Base-by-base conservation (phyloP, 2,113 vertebrate species). In the Theristicus caerulescens region DNA sequence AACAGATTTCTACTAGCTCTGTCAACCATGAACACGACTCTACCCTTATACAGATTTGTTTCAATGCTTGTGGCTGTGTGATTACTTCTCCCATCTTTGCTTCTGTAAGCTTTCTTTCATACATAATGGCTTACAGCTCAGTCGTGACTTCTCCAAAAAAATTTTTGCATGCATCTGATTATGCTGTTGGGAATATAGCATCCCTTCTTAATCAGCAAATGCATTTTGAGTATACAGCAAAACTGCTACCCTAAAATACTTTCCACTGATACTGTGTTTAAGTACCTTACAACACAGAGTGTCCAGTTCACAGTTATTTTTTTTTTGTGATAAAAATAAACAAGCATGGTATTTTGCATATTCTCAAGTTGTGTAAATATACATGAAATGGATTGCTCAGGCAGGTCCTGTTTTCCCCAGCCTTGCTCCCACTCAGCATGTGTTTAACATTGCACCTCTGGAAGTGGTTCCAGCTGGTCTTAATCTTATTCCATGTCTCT, bases 51-150 rank as follows among this genome's bases (percentile, higher is more conserved):
- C 52, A 65, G 66, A 82, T 94, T 64, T 86, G 44, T 92, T 89
- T 82, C 81, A n/a, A 2, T 61, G 78, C 93, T 93, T 66, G 58
- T 93, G 90, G 62, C 82, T 91, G 58, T 64, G 82, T 65, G 83
- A 95, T 97, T 97, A 61, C 92, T 44, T 84, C 73, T 89, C 61
- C 31, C 14, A 0, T 77, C 88, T 77, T 91, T 93, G 88, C 83
- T 65, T 82, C 86, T 87, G 44, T 76, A 67, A 91, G 81, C 84
- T 87, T 93, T 71, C 70, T 89, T 89, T 94, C 89, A 34, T 67
- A 64, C 57, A 47, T 76, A 85, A 84, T 74, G 88, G 49, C 65
- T 94, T 95, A 62, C 65, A 92, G 92, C 65, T 94, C 78, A 46
- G 81, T 64, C 7, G 2, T 72, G 73, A 42, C 83, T 87, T 89